Percentiles rank a stretch among this genome's conserved stretches.
phyloP scores from a whole-genome alignment of 2,888 invertebrate species.

The Idaea aversata region DNA sequence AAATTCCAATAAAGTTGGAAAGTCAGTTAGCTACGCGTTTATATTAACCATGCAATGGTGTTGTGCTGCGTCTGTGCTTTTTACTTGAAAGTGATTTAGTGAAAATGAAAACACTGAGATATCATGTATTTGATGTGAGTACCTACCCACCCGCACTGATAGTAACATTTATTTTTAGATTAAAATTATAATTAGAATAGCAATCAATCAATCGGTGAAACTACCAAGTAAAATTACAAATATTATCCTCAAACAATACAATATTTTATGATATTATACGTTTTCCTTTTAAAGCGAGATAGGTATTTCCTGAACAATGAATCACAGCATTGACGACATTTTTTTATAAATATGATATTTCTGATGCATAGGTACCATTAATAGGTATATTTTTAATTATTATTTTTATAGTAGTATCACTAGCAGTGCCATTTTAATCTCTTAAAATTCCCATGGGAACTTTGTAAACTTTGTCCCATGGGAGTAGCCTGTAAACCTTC shows the following conservation, averaged over 20 bases:
- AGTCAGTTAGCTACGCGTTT: slow-evolving; percentile 44
- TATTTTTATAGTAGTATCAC: no score
- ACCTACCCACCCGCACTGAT: slow-evolving; percentile 1
- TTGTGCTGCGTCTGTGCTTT: slow-evolving; percentile 33
- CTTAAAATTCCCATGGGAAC: no score
- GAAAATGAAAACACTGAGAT: slow-evolving; percentile 42
- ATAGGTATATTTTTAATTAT: neutral
- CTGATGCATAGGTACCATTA: slow-evolving; percentile 2
- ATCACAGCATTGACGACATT: slow-evolving; percentile 9
- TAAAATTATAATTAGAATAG: neutral
- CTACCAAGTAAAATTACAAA: neutral
- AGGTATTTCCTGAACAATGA: neutral
- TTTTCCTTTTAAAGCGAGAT: neutral
- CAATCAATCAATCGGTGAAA: neutral
- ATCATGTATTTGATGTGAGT: slow-evolving; percentile 51
- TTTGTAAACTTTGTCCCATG: no score
- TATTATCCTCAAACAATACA: neutral
- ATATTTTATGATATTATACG: neutral
- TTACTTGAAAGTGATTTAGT: slow-evolving; percentile 34
- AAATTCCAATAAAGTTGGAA: slow-evolving; percentile 59
- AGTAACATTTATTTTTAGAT: neutral
- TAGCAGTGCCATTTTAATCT: no score
- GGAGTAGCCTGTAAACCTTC: no score
- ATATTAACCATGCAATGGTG: slow-evolving; percentile 40
- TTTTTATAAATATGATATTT: neutral